These are phyloP conservation scores for Dicaeum eximium DNA, from an alignment of 2,113 vertebrate species.

Conservation along the genomic window DNA sequence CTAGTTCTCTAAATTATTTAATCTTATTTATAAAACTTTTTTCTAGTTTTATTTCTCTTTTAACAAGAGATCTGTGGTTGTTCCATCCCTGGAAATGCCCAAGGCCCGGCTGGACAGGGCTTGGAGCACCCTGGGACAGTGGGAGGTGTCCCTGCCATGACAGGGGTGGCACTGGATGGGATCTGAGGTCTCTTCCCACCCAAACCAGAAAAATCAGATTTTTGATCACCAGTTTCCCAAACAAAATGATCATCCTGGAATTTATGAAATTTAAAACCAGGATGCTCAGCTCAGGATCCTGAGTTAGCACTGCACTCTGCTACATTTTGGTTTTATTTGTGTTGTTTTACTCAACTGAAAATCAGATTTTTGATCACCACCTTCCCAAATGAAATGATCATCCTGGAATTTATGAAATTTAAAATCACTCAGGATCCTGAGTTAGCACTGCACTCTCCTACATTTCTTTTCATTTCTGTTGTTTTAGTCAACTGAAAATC, in stretches of 20 bases:
- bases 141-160: not conserved
- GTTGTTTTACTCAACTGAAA: not conserved
- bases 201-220: too few species aligned
- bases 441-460: not conserved
- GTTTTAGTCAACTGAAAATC: not conserved
- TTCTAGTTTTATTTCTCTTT: too few species aligned
- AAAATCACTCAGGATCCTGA: not conserved
- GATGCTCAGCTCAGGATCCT: too few species aligned
- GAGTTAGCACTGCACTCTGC: not conserved
- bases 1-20: too few species aligned
- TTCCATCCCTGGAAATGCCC: not conserved
- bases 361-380: too few species aligned
- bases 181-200: not conserved
- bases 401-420: too few species aligned
- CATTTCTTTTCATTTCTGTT: not conserved
- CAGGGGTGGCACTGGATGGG: not conserved
- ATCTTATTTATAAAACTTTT: too few species aligned
- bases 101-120: fast-evolving
- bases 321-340: not conserved
- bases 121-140: not conserved
- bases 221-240: not conserved
- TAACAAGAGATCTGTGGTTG: not conserved
- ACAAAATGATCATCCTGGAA: not conserved
- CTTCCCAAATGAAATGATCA: too few species aligned
- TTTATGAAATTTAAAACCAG: not conserved